Conservation (phyloP, 2,888 invertebrate genomes). For the Meghimatium bilineatum region DNA sequence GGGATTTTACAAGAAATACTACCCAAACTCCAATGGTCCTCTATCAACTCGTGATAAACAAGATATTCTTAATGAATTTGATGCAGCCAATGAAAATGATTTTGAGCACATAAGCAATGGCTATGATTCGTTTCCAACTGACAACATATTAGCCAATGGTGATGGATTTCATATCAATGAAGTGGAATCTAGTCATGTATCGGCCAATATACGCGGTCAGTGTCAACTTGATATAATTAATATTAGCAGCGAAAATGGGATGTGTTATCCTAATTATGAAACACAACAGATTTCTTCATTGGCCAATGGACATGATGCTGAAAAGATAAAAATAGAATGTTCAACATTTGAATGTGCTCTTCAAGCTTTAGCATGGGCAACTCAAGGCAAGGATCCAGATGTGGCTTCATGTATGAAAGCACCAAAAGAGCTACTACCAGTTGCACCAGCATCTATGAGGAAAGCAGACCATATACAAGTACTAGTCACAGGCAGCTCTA, state of each 20-base stretch:
- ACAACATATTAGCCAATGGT: constrained; percentile 9
- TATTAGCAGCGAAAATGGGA: background rate
- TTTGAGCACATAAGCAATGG: constrained; percentile 6
- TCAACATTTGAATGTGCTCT: constrained; percentile 7
- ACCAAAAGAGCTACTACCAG: constrained; percentile 5
- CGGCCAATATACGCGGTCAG: background rate
- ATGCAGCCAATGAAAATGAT: constrained; percentile 10
- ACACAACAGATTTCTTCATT: background rate
- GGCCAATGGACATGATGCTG: background rate
- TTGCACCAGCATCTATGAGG: background rate
- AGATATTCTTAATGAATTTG: constrained; percentile 1
- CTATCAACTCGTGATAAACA: constrained; percentile 4
- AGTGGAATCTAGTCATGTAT: background rate
- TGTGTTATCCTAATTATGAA: constrained; percentile 1
- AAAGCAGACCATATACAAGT: constrained; percentile 82
- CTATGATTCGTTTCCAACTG: background rate
- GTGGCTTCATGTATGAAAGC: background rate
- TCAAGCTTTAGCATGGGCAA: constrained; percentile 16
- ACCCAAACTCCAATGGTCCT: background rate
- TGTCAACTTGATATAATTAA: background rate
- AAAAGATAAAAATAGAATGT: no score
- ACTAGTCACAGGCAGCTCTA: constrained; percentile 89
- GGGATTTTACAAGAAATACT: constrained; percentile 20
- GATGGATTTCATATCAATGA: background rate
- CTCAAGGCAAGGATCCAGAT: constrained; percentile 12